Conservation (phyloP, 2,888 invertebrate species). For the Holacanthella duospinosa region DNA sequence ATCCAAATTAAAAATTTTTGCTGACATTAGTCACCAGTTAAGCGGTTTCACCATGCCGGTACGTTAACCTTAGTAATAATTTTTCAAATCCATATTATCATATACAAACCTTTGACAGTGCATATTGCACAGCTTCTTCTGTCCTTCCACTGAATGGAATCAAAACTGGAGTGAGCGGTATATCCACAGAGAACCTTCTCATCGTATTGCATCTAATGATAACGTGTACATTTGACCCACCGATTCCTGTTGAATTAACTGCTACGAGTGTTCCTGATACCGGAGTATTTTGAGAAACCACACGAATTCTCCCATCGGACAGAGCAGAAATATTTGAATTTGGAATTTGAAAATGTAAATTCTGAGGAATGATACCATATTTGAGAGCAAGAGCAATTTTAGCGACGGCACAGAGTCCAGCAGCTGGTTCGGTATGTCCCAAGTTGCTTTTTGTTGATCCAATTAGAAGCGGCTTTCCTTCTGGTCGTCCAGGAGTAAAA, state of each 20-base stretch:
- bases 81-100: too few species aligned
- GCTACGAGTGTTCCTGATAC: constrained; percentile 61
- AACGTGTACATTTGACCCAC: constrained; percentile 73
- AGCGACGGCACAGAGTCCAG: constrained; percentile 68
- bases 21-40: too few species aligned
- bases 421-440: constrained; percentile 82
- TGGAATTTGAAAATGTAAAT: constrained; percentile 74
- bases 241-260: constrained; percentile 87
- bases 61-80: too few species aligned
- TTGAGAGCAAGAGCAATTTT: constrained; percentile 88
- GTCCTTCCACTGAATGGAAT: constrained; percentile 75
- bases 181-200: constrained; percentile 46
- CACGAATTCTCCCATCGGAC: constrained; percentile 72
- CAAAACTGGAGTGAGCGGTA: too few species aligned
- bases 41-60: too few species aligned
- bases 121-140: constrained; percentile 53
- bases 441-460: constrained; percentile 94
- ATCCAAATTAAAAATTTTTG: too few species aligned
- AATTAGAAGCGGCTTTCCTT: constrained; percentile 60
- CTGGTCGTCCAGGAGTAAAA: constrained; percentile 60
- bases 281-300: constrained; percentile 40
- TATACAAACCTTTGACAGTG: neutral
- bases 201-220: constrained; percentile 51
- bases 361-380: constrained; percentile 70
- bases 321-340: constrained; percentile 83